These are phyloP conservation scores for Chaenodraco wilsoni DNA, from an alignment of 2,797 vertebrate species.

Conservation along the genomic window DNA sequence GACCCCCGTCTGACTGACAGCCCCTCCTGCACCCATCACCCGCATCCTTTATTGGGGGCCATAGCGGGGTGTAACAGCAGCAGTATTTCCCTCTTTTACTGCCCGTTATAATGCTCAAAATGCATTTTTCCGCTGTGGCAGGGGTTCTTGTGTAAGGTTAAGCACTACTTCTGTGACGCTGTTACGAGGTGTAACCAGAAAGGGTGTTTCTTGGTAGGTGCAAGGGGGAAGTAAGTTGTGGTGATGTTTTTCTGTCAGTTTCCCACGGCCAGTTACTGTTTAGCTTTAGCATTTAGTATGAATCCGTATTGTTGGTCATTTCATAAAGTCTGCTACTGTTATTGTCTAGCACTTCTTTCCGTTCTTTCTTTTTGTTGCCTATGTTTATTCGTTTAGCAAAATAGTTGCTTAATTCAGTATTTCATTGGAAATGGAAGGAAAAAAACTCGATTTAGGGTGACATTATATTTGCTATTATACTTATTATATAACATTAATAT, in stretches of 20 bases:
- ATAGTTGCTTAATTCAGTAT: not conserved
- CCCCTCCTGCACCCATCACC: constrained; percentile 79
- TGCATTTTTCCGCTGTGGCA: constrained; percentile 21
- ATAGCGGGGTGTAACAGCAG: constrained; percentile 63
- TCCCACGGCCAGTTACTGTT: constrained; percentile 37
- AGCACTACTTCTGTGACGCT: constrained; percentile 22
- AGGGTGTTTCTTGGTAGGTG: constrained; percentile 40
- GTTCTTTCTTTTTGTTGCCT: not conserved
- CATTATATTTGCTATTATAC: too few species aligned
- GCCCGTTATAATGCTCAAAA: constrained; percentile 55
- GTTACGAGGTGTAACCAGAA: constrained; percentile 51
- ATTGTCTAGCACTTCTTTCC: not conserved
- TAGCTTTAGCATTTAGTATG: not conserved
- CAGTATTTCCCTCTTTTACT: constrained; percentile 63
- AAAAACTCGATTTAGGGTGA: too few species aligned
- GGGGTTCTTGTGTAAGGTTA: constrained; percentile 27
- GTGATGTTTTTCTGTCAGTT: constrained; percentile 45
- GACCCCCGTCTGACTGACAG: constrained; percentile 81
- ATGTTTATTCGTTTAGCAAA: constrained; percentile 9
- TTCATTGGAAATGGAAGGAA: not conserved
- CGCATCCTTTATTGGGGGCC: constrained; percentile 77
- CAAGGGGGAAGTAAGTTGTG: constrained; percentile 49
- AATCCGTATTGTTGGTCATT: constrained; percentile 7
- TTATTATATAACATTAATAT: not conserved
- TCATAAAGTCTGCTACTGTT: not conserved